These are phyloP conservation scores for Ophraella communa DNA, from an alignment of 2,888 invertebrate genomes.

Conservation along the genomic window DNA sequence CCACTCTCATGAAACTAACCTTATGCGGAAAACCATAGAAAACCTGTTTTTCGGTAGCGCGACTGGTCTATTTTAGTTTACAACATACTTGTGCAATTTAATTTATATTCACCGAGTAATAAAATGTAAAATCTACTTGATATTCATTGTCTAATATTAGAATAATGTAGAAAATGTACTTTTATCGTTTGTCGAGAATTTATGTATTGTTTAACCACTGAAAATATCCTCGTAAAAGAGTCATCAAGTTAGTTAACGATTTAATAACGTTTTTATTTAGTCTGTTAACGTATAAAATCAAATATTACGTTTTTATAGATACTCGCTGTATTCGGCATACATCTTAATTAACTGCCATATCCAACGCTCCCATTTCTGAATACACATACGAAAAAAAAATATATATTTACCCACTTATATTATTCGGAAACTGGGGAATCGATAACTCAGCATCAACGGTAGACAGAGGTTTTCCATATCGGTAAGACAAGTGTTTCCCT, in stretches of 20 bases:
- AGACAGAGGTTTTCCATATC: slow-evolving; percentile 18
- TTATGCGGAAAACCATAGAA: background rate
- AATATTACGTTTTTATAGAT: too few relatives aligned
- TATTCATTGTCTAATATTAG: background rate
- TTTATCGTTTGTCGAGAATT: background rate
- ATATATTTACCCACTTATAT: background rate
- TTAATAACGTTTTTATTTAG: background rate
- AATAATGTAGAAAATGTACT: background rate
- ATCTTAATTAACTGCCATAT: background rate
- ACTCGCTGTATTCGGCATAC: background rate
- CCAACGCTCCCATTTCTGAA: background rate
- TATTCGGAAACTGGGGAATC: background rate
- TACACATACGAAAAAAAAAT: background rate
- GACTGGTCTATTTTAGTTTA: background rate
- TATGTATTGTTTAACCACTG: background rate
- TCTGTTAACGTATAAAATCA: too few relatives aligned
- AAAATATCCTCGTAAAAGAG: background rate
- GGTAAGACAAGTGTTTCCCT: slow-evolving; percentile 20
- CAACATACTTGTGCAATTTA: background rate
- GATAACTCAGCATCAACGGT: slow-evolving; percentile 12
- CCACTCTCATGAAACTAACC: too few relatives aligned
- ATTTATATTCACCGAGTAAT: background rate
- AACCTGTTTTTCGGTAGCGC: background rate
- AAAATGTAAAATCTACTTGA: background rate
- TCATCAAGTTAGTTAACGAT: background rate